Percentiles rank a stretch among this genome's conserved stretches.
phyloP scores from a whole-genome alignment of 1,140 invertebrate species.

The Belonocnema kinseyi region DNA sequence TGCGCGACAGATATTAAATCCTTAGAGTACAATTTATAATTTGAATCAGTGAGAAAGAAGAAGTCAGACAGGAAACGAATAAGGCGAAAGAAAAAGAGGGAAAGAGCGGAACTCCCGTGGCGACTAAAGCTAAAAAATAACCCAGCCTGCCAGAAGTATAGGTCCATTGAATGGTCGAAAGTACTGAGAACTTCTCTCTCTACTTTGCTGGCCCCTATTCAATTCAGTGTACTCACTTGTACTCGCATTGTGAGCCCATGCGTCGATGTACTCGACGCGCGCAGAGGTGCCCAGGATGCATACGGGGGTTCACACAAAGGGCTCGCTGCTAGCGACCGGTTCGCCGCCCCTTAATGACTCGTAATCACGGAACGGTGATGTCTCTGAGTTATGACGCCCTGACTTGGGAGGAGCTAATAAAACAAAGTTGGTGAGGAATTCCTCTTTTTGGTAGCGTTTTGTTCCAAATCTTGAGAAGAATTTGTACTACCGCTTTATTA shows the following conservation, averaged over 20 bases:
- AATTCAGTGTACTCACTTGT: conserved; percentile 19
- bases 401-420: conserved; percentile 30
- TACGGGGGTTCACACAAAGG: conserved; percentile 48
- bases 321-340: conserved; percentile 59
- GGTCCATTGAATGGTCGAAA: conserved; percentile 56
- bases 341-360: conserved; percentile 64
- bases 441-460: background rate
- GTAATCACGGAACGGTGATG: conserved; percentile 64
- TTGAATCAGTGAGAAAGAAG: conserved; percentile 24
- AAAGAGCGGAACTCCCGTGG: conserved; percentile 53
- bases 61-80: conserved; percentile 5
- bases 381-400: conserved; percentile 63
- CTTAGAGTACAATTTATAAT: background rate
- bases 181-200: conserved; percentile 37
- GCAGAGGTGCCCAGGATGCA: conserved; percentile 38
- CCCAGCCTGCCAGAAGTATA: conserved; percentile 28
- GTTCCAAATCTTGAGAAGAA: too few species aligned
- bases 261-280: conserved; percentile 6
- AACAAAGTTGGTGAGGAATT: background rate
- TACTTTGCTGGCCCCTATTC: background rate
- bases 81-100: conserved; percentile 25
- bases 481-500: too few species aligned
- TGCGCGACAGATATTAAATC: conserved; percentile 27
- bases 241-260: conserved; percentile 18
- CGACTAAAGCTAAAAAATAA: conserved; percentile 61